A percentile compares a stretch with the other conserved stretches of the same genome.
Conservation (phyloP, 2,888 invertebrate species). For the Caenorhabditis sp. region DNA sequence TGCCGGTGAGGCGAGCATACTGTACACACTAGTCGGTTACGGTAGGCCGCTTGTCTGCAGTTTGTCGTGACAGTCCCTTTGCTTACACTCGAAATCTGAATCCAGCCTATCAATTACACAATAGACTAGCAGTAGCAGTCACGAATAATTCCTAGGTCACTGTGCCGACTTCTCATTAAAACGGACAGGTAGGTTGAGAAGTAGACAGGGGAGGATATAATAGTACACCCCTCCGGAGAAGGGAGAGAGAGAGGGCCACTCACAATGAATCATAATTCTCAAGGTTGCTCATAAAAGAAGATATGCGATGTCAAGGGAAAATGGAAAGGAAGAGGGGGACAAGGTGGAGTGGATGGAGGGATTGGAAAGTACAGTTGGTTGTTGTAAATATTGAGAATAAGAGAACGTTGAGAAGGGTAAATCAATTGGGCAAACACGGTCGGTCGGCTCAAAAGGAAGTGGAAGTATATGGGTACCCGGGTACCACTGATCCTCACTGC, state of each 20-base stretch:
- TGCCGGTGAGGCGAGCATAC: too few relatives aligned
- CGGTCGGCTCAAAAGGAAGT: constrained; percentile 1
- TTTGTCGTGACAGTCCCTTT: too few relatives aligned
- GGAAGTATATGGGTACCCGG: background rate
- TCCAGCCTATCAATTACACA: constrained; percentile 2
- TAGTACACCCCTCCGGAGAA: background rate
- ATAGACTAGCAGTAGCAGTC: background rate
- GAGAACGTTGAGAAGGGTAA: constrained; percentile 26
- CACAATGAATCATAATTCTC: constrained; percentile 53
- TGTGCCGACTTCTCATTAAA: constrained; percentile 33
- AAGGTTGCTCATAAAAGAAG: constrained; percentile 52
- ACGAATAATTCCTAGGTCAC: background rate
- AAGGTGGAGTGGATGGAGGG: constrained; percentile 4
- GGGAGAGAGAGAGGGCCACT: background rate
- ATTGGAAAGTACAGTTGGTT: constrained; percentile 27
- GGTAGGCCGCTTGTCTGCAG: too few relatives aligned
- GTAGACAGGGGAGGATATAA: background rate
- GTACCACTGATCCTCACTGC: background rate
- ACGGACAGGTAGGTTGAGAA: constrained; percentile 1
- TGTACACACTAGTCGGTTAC: too few relatives aligned
- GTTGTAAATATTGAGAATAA: constrained; percentile 37
- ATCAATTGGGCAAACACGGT: constrained; percentile 44
- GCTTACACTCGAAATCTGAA: too few relatives aligned
- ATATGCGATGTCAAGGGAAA: constrained; percentile 19
- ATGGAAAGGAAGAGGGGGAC: background rate